phyloP scores from a whole-genome alignment of 2,113 vertebrate genomes.

The Psophia crepitans region DNA sequence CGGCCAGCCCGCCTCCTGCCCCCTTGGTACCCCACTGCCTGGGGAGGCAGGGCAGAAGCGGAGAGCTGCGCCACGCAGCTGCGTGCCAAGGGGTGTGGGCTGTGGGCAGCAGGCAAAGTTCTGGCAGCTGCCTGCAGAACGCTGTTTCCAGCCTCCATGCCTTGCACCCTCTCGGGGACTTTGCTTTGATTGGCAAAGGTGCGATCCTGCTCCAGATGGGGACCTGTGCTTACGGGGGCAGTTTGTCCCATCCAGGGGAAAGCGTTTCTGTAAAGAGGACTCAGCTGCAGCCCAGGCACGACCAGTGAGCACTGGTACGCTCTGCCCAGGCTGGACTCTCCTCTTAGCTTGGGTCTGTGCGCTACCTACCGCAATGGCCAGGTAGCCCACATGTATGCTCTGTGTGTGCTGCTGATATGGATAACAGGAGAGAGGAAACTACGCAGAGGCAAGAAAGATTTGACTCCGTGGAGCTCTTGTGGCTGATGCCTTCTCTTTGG shows the following conservation, averaged over 20 bases:
- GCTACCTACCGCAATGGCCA: not conserved
- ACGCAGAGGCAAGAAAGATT: not conserved
- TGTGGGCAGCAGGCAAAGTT: not conserved
- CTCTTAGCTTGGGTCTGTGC: not conserved
- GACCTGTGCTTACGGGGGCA: not conserved
- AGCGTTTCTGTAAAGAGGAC: not conserved
- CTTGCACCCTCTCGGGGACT: not conserved
- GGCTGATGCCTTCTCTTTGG: not conserved
- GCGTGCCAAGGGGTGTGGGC: rapidly evolving
- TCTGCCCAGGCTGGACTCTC: not conserved
- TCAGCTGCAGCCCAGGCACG: not conserved
- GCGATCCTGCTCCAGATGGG: not conserved
- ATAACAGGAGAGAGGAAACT: not conserved
- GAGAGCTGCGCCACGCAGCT: not conserved
- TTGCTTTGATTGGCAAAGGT: rapidly evolving
- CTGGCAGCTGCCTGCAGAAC: not conserved
- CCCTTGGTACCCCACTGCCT: too few species aligned
- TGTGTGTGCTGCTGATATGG: not conserved
- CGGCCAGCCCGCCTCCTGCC: not conserved
- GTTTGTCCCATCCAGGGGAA: not conserved
- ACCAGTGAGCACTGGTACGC: not conserved
- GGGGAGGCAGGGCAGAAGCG: not conserved
- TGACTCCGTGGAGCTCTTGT: not conserved
- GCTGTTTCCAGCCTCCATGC: not conserved
- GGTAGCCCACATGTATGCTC: not conserved